These are phyloP conservation scores for Vidua macroura DNA, from an alignment of 2,113 vertebrate species.

Conservation along the genomic window DNA sequence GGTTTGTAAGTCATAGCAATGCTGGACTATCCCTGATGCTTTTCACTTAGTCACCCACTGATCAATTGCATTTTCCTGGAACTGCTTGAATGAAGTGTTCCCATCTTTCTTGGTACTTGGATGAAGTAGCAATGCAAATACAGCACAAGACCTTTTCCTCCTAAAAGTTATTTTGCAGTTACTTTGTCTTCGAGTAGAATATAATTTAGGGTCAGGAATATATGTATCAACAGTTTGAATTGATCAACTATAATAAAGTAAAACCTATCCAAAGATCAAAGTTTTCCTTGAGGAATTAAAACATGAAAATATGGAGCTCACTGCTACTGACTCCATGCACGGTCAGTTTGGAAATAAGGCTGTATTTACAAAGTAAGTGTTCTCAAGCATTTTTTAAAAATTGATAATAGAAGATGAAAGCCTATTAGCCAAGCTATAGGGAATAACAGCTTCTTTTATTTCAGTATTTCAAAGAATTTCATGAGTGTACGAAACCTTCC, in stretches of 20 bases:
- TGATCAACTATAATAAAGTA: not conserved
- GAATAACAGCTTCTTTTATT: slow-evolving; percentile 58
- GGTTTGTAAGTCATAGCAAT: not conserved
- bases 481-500: slow-evolving; percentile 20
- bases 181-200: not conserved
- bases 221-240: slow-evolving; percentile 13
- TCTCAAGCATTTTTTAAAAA: slow-evolving; percentile 31
- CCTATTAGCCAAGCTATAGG: slow-evolving; percentile 7
- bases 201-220: not conserved
- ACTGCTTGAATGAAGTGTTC: not conserved
- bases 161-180: not conserved
- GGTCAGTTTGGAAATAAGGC: slow-evolving; percentile 10
- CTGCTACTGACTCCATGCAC: not conserved
- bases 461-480: slow-evolving; percentile 57
- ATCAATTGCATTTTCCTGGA: slow-evolving; percentile 14
- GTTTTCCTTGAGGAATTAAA: slow-evolving; percentile 44
- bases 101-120: not conserved
- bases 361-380: slow-evolving; percentile 26
- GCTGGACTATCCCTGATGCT: not conserved
- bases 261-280: slow-evolving; percentile 30
- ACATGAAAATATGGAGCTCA: not conserved
- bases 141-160: not conserved
- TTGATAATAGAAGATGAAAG: slow-evolving; percentile 43
- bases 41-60: slow-evolving; percentile 4
- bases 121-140: not conserved